Conservation (phyloP, 2,113 vertebrate genomes). For the Tangachromis dhanisi region DNA sequence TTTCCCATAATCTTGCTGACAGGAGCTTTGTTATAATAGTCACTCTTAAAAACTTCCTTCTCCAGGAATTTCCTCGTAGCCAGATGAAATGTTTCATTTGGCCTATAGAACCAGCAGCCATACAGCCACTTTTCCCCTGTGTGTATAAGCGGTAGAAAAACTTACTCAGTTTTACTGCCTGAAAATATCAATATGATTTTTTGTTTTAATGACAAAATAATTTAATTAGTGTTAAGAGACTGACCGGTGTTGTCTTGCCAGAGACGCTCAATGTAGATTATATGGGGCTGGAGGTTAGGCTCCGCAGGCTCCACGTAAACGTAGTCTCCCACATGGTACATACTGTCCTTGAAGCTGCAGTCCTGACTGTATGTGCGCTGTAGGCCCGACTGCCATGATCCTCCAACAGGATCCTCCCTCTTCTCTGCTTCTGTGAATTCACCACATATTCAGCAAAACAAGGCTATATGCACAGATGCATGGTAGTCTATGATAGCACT, state of each 20-base stretch:
- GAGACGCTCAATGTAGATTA: slow-evolving; percentile 95
- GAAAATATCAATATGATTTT: neutral
- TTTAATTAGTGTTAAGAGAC: slow-evolving; percentile 11
- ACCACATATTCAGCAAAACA: neutral
- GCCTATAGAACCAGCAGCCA: slow-evolving; percentile 98
- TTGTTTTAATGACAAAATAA: neutral
- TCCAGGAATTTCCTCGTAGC: slow-evolving; percentile 97
- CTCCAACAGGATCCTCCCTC: slow-evolving; percentile 84
- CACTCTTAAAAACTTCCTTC: slow-evolving; percentile 99
- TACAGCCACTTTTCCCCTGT: slow-evolving; percentile 97
- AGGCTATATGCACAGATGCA: neutral
- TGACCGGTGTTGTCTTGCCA: slow-evolving; percentile 96
- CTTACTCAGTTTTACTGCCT: neutral
- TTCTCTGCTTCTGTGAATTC: slow-evolving; percentile 88
- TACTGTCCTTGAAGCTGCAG: slow-evolving; percentile 97
- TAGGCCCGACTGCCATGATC: slow-evolving; percentile 79
- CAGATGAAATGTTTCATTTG: slow-evolving; percentile 97
- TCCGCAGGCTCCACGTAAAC: slow-evolving; percentile 97
- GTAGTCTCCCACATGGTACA: slow-evolving; percentile 96
- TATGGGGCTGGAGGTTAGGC: slow-evolving; percentile 89
- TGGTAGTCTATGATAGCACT: neutral
- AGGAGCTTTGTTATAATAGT: slow-evolving; percentile 97
- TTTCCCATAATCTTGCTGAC: slow-evolving; percentile 97
- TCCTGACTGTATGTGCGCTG: slow-evolving; percentile 96
- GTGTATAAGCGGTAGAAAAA: neutral